Evolutionary conservation across 2,797 vertebrate genomes (phyloP).

Genomic region (Chiloscyllium punctatum): DNA sequence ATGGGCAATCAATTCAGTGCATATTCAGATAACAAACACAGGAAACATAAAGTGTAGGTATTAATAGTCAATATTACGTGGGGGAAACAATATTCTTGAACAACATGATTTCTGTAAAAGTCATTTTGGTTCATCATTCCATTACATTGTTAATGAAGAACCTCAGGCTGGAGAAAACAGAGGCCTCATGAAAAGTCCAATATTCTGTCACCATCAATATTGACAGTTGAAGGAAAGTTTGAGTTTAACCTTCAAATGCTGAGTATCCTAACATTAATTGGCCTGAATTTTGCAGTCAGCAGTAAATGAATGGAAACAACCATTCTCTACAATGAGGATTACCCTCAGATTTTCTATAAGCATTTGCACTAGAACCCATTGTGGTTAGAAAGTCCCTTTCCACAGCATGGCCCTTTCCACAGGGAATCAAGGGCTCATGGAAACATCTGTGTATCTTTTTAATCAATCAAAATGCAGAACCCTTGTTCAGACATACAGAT

Average conservation of each 20-base stretch:
- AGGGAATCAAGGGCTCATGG: background rate
- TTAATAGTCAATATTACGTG: background rate
- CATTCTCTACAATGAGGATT: background rate
- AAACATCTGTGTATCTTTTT: background rate
- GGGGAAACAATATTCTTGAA: background rate
- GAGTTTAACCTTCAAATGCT: background rate
- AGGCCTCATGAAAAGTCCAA: background rate
- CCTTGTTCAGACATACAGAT: background rate
- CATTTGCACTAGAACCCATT: background rate
- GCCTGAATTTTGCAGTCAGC: background rate
- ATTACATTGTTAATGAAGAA: background rate
- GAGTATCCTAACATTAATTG: background rate
- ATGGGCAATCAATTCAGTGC: background rate
- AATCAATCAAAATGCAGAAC: background rate
- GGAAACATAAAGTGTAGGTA: background rate
- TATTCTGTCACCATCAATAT: slow-evolving; percentile 26
- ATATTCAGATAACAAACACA: background rate
- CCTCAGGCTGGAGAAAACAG: background rate
- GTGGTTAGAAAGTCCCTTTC: background rate
- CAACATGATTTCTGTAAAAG: background rate
- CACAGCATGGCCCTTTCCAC: background rate
- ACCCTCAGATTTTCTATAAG: background rate
- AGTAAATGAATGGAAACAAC: background rate
- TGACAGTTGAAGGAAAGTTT: background rate
- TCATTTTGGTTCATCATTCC: background rate